These are phyloP conservation scores for Aleadryas rufinucha DNA, from an alignment of 2,113 vertebrate species.

Conservation along the genomic window DNA sequence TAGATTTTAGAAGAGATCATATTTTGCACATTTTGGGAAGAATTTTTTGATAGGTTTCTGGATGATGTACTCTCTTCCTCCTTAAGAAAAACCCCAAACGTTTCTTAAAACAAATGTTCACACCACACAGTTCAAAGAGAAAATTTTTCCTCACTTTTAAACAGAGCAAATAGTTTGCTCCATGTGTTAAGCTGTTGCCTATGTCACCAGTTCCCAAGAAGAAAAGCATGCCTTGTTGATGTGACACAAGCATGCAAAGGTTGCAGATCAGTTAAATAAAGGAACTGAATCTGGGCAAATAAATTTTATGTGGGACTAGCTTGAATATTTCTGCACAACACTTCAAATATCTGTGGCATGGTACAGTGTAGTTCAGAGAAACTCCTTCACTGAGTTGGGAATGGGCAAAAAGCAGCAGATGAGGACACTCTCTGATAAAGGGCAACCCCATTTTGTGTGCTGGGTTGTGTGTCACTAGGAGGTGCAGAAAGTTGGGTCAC, in stretches of 20 bases:
- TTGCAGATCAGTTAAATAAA: neutral
- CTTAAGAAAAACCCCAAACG: neutral
- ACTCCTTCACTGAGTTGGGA: fast-evolving
- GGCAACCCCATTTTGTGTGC: fast-evolving
- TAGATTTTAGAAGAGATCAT: neutral
- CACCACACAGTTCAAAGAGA: neutral
- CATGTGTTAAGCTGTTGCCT: neutral
- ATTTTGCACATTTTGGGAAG: neutral
- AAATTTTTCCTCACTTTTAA: neutral
- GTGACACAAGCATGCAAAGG: neutral
- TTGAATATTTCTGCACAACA: neutral
- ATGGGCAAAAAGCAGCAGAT: neutral
- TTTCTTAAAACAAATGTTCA: neutral
- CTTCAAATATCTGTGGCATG: neutral
- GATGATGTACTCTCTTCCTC: neutral
- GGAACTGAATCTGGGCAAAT: neutral
- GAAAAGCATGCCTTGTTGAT: neutral
- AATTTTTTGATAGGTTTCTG: neutral
- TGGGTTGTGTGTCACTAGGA: neutral
- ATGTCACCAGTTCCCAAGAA: neutral
- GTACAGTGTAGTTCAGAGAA: neutral
- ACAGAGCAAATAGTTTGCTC: neutral
- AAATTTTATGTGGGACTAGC: neutral
- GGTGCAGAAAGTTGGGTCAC: neutral
- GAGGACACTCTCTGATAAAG: neutral